Evolutionary conservation across 2,888 invertebrate species (phyloP).

Genomic region (Leuctra nigra): DNA sequence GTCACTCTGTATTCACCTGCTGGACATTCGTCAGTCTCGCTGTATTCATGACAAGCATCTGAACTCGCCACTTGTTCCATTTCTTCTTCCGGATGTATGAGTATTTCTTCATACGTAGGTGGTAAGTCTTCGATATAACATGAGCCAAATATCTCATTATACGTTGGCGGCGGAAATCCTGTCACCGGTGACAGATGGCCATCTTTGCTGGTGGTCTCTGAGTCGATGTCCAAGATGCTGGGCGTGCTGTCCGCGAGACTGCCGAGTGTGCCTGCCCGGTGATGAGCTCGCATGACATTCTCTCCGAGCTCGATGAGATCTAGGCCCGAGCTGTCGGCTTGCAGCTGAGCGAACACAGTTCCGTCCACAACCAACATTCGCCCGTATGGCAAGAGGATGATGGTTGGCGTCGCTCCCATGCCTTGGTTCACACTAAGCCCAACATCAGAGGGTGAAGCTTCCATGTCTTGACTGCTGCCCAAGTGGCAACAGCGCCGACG

Average conservation of each 20-base stretch:
- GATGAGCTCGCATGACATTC: conserved; percentile 44
- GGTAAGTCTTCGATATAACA: conserved; percentile 26
- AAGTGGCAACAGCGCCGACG: conserved; percentile 37
- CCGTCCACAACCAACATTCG: conserved; percentile 51
- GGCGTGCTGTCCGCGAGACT: conserved; percentile 36
- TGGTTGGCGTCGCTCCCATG: conserved; percentile 46
- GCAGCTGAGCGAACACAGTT: conserved; percentile 46
- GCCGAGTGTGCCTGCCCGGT: conserved; percentile 26
- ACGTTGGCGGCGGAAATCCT: conserved; percentile 46
- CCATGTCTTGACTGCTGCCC: conserved; percentile 22
- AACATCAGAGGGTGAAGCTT: conserved; percentile 27
- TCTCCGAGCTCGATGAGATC: conserved; percentile 48
- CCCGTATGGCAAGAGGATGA: conserved; percentile 49
- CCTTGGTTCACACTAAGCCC: conserved; percentile 31
- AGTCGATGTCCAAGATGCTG: conserved; percentile 40
- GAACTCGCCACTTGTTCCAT: conserved; percentile 24
- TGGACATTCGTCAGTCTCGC: conserved; percentile 11
- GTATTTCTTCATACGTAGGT: conserved; percentile 30
- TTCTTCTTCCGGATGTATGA: conserved; percentile 29
- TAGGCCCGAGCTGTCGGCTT: conserved; percentile 38
- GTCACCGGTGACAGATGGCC: conserved; percentile 39
- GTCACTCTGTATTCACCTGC: conserved; percentile 16
- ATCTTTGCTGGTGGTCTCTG: conserved; percentile 47
- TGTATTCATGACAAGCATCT: not conserved
- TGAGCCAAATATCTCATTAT: conserved; percentile 46